Evolutionary conservation across 2,888 invertebrate genomes (phyloP).

Genomic region (Meiosimyza platycephala): DNA sequence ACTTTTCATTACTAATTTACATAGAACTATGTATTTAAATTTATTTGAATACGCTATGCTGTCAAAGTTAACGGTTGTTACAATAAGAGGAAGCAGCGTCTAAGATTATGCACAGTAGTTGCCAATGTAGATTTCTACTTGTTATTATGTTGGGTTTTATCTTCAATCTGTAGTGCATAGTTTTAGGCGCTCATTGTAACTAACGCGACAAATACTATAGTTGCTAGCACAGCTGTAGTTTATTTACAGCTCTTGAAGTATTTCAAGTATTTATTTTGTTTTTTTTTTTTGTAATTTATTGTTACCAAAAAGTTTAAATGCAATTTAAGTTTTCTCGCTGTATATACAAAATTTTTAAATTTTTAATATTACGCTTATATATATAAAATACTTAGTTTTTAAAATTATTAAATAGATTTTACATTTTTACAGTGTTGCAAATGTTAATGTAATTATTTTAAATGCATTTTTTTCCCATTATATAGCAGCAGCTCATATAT

Average conservation of each 20-base stretch:
- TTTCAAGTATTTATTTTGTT: constrained; percentile 5
- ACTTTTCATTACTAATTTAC: constrained; percentile 48
- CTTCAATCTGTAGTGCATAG: too few relatives aligned
- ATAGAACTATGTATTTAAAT: constrained; percentile 43
- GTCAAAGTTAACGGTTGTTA: too few relatives aligned
- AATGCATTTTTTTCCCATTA: constrained; percentile 10
- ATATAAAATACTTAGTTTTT: background rate
- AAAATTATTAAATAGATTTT: constrained; percentile 1
- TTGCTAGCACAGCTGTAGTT: too few relatives aligned
- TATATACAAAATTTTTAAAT: constrained; percentile 8
- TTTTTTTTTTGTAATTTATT: constrained; percentile 41
- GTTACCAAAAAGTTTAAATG: constrained; percentile 43
- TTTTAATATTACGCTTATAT: background rate
- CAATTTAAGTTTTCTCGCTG: background rate
- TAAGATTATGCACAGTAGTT: too few relatives aligned
- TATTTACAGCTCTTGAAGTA: too few relatives aligned
- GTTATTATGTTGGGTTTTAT: too few relatives aligned
- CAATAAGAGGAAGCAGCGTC: too few relatives aligned
- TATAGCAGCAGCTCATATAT: background rate
- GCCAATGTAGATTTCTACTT: too few relatives aligned
- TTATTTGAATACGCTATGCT: background rate
- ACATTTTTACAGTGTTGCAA: constrained; percentile 16
- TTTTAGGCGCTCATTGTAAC: too few relatives aligned
- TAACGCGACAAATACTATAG: too few relatives aligned
- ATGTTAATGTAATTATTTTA: background rate